Evolutionary conservation across 1,140 invertebrate genomes (phyloP).

Genomic region (Brachionus calyciflorus): DNA sequence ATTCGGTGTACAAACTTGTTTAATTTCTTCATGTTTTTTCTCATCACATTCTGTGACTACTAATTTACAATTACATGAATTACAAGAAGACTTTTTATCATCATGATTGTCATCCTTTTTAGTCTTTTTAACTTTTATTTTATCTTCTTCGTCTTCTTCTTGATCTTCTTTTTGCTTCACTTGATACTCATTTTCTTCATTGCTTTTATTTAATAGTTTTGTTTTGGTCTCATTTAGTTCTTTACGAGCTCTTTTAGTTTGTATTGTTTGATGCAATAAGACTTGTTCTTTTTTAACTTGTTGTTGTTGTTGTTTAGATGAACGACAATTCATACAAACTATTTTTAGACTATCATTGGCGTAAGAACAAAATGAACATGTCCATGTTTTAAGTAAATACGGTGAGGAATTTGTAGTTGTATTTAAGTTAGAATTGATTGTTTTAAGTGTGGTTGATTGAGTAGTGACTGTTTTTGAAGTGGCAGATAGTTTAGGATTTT

Average conservation of each 20-base stretch:
- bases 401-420: too few relatives aligned
- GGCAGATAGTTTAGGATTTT: background rate
- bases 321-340: slow-evolving; percentile 38
- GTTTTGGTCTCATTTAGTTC: background rate
- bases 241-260: background rate
- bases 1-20: too few relatives aligned
- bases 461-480: background rate
- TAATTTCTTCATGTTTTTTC: background rate
- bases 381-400: slow-evolving; percentile 31
- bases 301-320: slow-evolving; percentile 5
- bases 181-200: slow-evolving; percentile 25
- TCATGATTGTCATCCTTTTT: background rate
- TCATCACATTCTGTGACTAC: too few relatives aligned
- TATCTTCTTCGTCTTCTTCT: too few relatives aligned
- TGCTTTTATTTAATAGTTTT: background rate
- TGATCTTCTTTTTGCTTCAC: background rate
- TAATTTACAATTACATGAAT: too few relatives aligned
- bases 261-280: background rate
- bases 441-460: background rate
- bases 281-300: background rate
- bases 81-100: too few relatives aligned
- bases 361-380: slow-evolving; percentile 19
- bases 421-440: background rate
- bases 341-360: slow-evolving; percentile 42
- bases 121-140: background rate